Evolutionary conservation across 2,797 vertebrate species (phyloP), one percentile per base, ranked within the genome.

Genomic region (Periophthalmus magnuspinnatus): DNA sequence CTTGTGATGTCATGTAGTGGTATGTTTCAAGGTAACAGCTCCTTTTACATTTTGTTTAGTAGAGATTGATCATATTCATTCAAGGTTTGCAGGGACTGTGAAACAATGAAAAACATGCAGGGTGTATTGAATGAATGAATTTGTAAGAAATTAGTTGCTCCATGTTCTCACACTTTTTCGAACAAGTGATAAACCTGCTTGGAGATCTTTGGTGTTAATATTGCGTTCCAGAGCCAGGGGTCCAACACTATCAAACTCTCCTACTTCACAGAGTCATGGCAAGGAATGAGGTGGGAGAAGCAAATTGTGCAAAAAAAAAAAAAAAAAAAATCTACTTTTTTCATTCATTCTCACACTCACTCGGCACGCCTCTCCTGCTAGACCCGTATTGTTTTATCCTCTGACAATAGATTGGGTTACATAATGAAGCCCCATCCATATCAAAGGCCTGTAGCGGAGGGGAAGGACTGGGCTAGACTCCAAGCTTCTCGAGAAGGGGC

Each of bases 371-470:
- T 79, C 79, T 73, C 69, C 69, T 71, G 33, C 76, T 60, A 81
- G 80, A 80, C 82, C 79, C 75, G 72, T 79, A 89, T 90, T 91
- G 86, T 90, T 89, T 86, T 76, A 81, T 83, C 86, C 75, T 82
- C 65, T 83, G 84, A 92, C 90, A 93, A 92, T 90, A 91, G 90
- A 91, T 88, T 87, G 79, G 76, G 90, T 92, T 93, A 89, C 92
- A 92, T 92, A 92, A 92, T 86, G 84, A 91, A 89, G 81, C n/a
- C 68, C 84, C 86, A 81, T 91, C 84, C 86, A 89, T 92, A 92
- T 93, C 89, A 91, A 92, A 91, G 88, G 77, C 86, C 86, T 75
- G 81, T 84, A 84, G 71, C 71, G 68, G 72, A 86, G 81, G 74
- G 87, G 80, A 71, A 74, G 75, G 84, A 82, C 84, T 93, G 91